Conservation (phyloP, 2,797 vertebrate species). For the Cygnus olor region DNA sequence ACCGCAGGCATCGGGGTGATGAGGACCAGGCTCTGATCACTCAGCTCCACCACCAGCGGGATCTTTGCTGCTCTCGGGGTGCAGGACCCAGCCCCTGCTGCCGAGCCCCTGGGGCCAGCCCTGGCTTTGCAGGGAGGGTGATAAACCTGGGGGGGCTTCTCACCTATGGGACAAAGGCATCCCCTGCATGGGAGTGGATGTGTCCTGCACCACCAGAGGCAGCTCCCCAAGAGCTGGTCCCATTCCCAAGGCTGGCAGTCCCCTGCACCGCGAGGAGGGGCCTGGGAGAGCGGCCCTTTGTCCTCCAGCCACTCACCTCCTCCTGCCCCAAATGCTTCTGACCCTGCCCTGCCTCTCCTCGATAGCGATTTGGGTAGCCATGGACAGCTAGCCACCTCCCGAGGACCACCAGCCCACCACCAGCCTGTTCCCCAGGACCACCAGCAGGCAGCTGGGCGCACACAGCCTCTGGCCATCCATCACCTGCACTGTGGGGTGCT, state of each 20-base stretch:
- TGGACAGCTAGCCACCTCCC: not conserved
- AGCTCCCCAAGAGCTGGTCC: not conserved
- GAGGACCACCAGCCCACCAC: not conserved
- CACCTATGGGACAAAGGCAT: not conserved
- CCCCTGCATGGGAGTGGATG: not conserved
- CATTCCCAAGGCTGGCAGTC: not conserved
- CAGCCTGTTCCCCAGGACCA: not conserved
- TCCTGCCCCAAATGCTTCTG: not conserved
- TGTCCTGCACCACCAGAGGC: not conserved
- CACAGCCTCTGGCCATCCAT: not conserved
- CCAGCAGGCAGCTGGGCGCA: too few relatives aligned
- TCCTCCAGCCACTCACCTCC: not conserved
- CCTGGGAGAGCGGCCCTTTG: not conserved
- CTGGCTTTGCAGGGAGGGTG: not conserved
- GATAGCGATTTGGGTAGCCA: too few relatives aligned
- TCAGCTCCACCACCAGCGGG: too few relatives aligned
- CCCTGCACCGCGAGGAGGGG: not conserved
- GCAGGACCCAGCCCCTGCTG: not conserved
- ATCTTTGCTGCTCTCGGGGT: not conserved
- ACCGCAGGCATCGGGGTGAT: not conserved
- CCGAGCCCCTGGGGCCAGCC: not conserved
- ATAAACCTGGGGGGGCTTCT: not conserved
- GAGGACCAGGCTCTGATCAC: not conserved
- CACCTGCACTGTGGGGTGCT: not conserved
- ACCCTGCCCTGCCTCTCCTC: not conserved